Conservation (phyloP, 2,113 vertebrate species). For the Laticauda colubrina region DNA sequence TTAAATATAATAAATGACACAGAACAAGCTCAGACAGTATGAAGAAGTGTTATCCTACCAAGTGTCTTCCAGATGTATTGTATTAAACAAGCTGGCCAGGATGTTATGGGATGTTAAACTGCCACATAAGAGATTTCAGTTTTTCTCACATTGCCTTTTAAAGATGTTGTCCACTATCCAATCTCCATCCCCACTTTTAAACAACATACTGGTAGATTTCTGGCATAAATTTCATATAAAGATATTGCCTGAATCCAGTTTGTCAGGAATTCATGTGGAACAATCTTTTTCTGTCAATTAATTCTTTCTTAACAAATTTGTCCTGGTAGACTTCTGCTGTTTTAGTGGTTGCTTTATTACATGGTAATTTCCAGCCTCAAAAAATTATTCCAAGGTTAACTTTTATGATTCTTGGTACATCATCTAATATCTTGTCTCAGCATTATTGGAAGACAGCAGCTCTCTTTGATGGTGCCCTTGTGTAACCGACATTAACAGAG, state of each 20-base stretch:
- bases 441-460: slow-evolving; percentile 27
- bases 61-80: not conserved
- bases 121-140: not conserved
- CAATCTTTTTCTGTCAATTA: slow-evolving; percentile 53
- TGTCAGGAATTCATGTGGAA: slow-evolving; percentile 54
- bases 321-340: slow-evolving; percentile 61
- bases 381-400: slow-evolving; percentile 29
- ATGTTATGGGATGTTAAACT: not conserved
- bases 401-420: slow-evolving; percentile 51
- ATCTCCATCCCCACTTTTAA: slow-evolving; percentile 3
- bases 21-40: not conserved
- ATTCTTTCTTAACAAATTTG: slow-evolving; percentile 53
- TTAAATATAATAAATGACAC: not conserved
- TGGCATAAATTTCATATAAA: slow-evolving; percentile 44
- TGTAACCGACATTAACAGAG: not conserved
- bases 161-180: slow-evolving; percentile 1
- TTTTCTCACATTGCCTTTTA: not conserved
- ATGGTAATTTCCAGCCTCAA: slow-evolving; percentile 44
- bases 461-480: not conserved
- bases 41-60: not conserved
- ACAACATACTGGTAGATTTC: slow-evolving; percentile 3
- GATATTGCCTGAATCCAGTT: not conserved
- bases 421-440: slow-evolving; percentile 35
- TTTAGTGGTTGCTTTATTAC: slow-evolving; percentile 52
- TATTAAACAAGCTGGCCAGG: not conserved